A percentile compares a stretch with the other conserved stretches of the same genome.
Evolutionary conservation across 2,113 vertebrate species (phyloP).

Genomic region (Corydoras sp.): DNA sequence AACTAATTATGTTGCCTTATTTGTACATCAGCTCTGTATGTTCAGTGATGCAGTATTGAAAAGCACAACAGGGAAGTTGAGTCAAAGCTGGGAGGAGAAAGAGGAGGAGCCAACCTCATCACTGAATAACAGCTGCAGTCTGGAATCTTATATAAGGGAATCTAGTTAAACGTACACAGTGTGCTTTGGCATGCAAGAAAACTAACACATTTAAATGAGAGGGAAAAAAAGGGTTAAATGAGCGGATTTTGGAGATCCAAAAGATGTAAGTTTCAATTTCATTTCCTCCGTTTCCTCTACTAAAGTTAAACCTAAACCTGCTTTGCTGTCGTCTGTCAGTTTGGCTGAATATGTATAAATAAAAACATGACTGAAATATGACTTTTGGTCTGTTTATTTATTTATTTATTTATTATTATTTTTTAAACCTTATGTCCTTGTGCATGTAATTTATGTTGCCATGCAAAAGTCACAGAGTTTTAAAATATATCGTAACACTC

Average conservation of each 20-base stretch:
- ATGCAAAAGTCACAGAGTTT: slow-evolving; percentile 2
- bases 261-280: background rate
- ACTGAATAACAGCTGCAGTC: background rate
- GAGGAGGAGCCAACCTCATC: background rate
- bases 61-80: background rate
- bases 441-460: slow-evolving; percentile 1
- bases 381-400: background rate
- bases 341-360: background rate
- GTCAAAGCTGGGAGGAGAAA: background rate
- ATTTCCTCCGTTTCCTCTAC: background rate
- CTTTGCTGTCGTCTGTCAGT: background rate
- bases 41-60: too few species aligned
- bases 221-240: background rate
- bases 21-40: too few species aligned
- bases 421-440: too few species aligned
- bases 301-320: too few species aligned
- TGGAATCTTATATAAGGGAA: background rate
- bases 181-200: background rate
- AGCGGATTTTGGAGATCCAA: background rate
- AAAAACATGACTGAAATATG: background rate
- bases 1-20: too few species aligned
- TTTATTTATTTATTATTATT: too few species aligned
- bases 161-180: too few species aligned
- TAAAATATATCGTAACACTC: slow-evolving; percentile 18
- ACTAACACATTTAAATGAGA: background rate